Evolutionary conservation across 1,140 invertebrate genomes (phyloP).

Genomic region (Helicoverpa zea): DNA sequence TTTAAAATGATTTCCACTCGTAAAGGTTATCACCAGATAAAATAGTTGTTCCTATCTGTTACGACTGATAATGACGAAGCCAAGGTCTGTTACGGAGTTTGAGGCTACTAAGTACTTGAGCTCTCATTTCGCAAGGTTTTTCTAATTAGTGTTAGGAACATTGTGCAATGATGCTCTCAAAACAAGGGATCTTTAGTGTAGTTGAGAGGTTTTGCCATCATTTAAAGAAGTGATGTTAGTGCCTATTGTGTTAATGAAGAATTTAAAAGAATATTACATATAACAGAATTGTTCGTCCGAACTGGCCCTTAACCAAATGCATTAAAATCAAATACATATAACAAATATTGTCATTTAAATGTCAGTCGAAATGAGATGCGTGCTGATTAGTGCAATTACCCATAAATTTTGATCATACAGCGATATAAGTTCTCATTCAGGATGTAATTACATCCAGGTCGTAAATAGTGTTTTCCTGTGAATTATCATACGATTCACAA

Average conservation of each 20-base stretch:
- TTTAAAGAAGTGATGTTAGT: too few species aligned
- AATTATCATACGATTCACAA: not conserved
- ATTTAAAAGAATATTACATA: too few species aligned
- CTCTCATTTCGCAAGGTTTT: not conserved
- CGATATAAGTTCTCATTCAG: not conserved
- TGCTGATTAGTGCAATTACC: not conserved
- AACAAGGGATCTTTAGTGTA: too few species aligned
- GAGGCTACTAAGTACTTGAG: not conserved
- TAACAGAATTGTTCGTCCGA: too few species aligned
- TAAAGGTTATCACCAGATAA: not conserved
- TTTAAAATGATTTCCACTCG: not conserved
- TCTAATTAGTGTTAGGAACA: not conserved
- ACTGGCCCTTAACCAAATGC: too few species aligned
- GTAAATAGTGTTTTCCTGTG: not conserved
- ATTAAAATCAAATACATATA: too few species aligned
- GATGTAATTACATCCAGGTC: not conserved
- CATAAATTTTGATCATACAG: not conserved
- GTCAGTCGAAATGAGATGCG: not conserved
- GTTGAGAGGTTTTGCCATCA: not conserved
- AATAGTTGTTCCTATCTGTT: not conserved
- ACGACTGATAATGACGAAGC: not conserved
- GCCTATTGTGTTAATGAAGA: too few species aligned
- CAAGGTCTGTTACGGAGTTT: conserved; percentile 9
- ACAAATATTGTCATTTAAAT: not conserved
- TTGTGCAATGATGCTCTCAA: too few species aligned